A percentile compares a stretch with the other conserved stretches of the same genome.
Conservation (phyloP, 2,113 vertebrate genomes). For the Lamprologus callipterus region DNA sequence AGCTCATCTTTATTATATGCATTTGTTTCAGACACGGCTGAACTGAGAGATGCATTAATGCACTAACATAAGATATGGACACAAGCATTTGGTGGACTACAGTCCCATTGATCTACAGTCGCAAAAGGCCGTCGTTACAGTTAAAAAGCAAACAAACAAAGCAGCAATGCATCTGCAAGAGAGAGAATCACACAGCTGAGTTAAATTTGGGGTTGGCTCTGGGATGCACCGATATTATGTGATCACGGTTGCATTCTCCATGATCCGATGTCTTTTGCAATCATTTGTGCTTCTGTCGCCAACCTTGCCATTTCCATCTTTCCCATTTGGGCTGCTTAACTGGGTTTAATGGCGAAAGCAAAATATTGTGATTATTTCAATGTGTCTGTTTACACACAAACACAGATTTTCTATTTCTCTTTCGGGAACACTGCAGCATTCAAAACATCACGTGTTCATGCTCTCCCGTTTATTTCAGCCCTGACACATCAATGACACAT, state of each 20-base stretch:
- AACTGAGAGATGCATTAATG: background rate
- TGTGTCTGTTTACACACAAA: background rate
- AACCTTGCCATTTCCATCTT: background rate
- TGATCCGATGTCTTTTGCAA: slow-evolving; percentile 5
- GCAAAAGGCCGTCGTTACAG: background rate
- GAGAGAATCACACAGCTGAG: slow-evolving; percentile 2
- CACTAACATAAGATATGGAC: background rate
- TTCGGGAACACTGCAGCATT: background rate
- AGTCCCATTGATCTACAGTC: too few relatives aligned
- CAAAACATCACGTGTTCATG: background rate
- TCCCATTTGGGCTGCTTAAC: background rate
- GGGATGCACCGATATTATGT: background rate
- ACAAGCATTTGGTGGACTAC: background rate
- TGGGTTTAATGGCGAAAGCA: background rate
- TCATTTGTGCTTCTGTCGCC: background rate
- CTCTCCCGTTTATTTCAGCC: background rate
- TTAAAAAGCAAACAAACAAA: background rate
- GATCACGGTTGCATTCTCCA: background rate
- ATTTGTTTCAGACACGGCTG: background rate
- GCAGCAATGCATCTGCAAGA: background rate
- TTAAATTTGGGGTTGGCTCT: background rate
- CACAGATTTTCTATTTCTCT: background rate
- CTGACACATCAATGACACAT: slow-evolving; percentile 21
- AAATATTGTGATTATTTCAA: background rate
- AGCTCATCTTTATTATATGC: background rate